phyloP scores from a whole-genome alignment of 2,113 vertebrate species.

The Actenoides hombroni region DNA sequence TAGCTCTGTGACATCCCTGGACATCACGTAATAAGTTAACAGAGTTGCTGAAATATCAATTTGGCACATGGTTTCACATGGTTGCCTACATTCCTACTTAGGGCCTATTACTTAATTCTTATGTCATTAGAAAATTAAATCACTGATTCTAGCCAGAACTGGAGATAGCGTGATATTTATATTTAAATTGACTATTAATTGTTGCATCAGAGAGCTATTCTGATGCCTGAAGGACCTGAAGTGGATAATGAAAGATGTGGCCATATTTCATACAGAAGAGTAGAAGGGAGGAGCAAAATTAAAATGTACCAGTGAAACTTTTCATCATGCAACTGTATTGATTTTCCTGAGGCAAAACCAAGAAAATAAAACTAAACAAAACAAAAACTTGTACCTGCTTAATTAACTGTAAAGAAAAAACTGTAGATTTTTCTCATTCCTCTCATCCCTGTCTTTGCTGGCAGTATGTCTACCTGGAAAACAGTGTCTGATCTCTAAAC shows the following conservation, averaged over 20 bases:
- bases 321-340: background rate
- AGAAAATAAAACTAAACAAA: background rate
- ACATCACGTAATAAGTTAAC: slow-evolving; percentile 73
- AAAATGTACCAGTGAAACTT: background rate
- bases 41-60: slow-evolving; percentile 86
- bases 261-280: background rate
- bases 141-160: slow-evolving; percentile 75
- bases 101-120: slow-evolving; percentile 80
- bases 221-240: background rate
- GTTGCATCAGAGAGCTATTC: background rate
- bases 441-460: background rate
- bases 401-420: slow-evolving; percentile 50
- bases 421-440: slow-evolving; percentile 27
- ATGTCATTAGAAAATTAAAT: slow-evolving; percentile 88
- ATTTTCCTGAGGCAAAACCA: background rate
- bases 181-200: slow-evolving; percentile 65
- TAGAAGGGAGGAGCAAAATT: background rate
- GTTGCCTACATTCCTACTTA: slow-evolving; percentile 76
- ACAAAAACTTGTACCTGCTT: background rate
- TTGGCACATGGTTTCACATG: slow-evolving; percentile 90
- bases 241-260: background rate
- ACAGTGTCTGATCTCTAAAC: background rate
- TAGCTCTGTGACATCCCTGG: slow-evolving; percentile 49
- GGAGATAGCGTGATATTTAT: slow-evolving; percentile 75
- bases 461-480: background rate